A percentile compares a stretch with the other conserved stretches of the same genome.
phyloP scores from a whole-genome alignment of 2,113 vertebrate genomes.

The Himantopus leucocephalus region DNA sequence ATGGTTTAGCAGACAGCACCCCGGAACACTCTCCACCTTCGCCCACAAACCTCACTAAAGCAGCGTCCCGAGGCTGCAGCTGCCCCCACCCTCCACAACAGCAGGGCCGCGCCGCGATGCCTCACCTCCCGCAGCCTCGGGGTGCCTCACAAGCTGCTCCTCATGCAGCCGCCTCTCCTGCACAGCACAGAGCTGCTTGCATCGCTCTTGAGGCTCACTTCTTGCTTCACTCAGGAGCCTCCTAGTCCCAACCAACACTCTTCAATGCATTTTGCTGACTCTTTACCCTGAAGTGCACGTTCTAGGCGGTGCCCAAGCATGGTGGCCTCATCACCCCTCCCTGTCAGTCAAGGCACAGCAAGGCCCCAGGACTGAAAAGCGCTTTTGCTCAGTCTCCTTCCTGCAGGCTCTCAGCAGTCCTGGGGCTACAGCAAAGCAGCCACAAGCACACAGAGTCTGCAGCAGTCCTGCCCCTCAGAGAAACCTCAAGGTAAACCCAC shows the following conservation, averaged over 20 bases:
- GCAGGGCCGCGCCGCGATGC: accelerated
- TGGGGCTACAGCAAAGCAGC: not conserved
- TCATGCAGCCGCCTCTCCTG: accelerated
- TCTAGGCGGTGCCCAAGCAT: accelerated
- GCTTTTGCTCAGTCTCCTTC: not conserved
- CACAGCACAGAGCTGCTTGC: accelerated
- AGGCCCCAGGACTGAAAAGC: accelerated
- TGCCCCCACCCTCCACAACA: accelerated
- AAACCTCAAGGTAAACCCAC: accelerated
- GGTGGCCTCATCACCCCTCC: accelerated
- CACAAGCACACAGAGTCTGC: accelerated
- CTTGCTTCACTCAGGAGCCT: not conserved
- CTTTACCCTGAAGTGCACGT: accelerated
- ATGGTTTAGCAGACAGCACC: accelerated
- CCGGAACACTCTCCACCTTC: accelerated
- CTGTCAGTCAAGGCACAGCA: accelerated
- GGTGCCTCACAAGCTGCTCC: accelerated
- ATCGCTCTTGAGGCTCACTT: accelerated
- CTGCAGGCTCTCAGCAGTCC: accelerated
- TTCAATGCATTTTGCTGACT: not conserved
- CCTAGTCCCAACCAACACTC: accelerated
- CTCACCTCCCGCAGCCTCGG: not conserved
- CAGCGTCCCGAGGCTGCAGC: accelerated
- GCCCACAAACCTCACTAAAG: not conserved
- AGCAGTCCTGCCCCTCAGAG: accelerated